These are phyloP conservation scores for Drosophila recens DNA, from an alignment of 2,888 invertebrate species.

Conservation along the genomic window DNA sequence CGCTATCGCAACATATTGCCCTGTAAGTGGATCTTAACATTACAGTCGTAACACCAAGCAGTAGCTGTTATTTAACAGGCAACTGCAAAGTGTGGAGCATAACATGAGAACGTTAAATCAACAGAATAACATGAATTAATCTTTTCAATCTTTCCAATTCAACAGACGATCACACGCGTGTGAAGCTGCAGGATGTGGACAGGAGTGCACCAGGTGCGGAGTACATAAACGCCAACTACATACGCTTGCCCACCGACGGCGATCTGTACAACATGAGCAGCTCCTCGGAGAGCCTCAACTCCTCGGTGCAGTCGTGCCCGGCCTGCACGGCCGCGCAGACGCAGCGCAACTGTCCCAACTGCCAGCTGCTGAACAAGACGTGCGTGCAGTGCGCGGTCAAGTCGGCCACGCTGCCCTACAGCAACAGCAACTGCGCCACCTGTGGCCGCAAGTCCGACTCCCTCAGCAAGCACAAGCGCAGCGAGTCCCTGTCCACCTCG, in stretches of 20 bases:
- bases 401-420: slow-evolving; percentile 83
- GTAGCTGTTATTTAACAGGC: too few species aligned
- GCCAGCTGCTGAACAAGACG: slow-evolving; percentile 85
- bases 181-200: slow-evolving; percentile 91
- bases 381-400: slow-evolving; percentile 85
- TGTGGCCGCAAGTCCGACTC: slow-evolving; percentile 84
- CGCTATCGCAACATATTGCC: slow-evolving; percentile 99
- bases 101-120: too few species aligned
- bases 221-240: slow-evolving; percentile 99
- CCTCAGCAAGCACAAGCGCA: slow-evolving; percentile 84
- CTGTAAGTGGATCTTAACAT: slow-evolving; percentile 86
- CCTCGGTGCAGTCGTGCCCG: slow-evolving; percentile 84
- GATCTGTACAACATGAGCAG: slow-evolving; percentile 84
- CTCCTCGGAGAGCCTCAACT: slow-evolving; percentile 85
- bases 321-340: slow-evolving; percentile 85
- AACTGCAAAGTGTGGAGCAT: too few species aligned
- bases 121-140: too few species aligned
- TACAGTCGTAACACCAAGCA: too few species aligned
- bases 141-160: too few species aligned
- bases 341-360: slow-evolving; percentile 84
- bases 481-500: slow-evolving; percentile 82
- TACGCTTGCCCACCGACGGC: slow-evolving; percentile 87
- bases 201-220: slow-evolving; percentile 92
- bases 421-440: slow-evolving; percentile 83
- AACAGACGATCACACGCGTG: slow-evolving; percentile 96